These are phyloP conservation scores for Myotis findleyi DNA, from an alignment of 2,797 vertebrate species.

Conservation along the genomic window DNA sequence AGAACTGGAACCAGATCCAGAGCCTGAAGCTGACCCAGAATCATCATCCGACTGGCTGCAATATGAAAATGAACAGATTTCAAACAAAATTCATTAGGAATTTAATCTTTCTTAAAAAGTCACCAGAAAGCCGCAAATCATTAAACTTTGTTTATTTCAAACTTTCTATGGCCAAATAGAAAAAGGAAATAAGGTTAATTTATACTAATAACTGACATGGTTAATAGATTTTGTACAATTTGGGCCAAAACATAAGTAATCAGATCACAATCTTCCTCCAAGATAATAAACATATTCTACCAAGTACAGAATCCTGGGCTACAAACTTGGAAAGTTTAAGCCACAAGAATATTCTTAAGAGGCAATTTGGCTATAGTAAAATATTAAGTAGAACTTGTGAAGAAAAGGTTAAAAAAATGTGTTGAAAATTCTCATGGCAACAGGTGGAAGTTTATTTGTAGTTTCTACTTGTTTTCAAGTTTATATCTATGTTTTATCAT, in stretches of 20 bases:
- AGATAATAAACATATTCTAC: slow-evolving; percentile 24
- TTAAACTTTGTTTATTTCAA: slow-evolving; percentile 32
- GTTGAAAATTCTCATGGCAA: slow-evolving; percentile 10
- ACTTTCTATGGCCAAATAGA: background rate
- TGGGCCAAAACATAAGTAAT: slow-evolving; percentile 19
- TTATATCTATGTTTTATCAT: background rate
- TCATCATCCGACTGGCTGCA: slow-evolving; percentile 96
- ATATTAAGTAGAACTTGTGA: background rate
- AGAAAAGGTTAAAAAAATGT: background rate
- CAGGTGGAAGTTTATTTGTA: background rate
- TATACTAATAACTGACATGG: slow-evolving; percentile 20
- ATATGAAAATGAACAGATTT: slow-evolving; percentile 76
- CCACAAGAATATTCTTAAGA: background rate
- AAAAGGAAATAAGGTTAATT: slow-evolving; percentile 38
- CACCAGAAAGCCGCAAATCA: slow-evolving; percentile 25
- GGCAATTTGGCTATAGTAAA: background rate
- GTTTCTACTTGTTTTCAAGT: slow-evolving; percentile 25
- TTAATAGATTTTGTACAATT: slow-evolving; percentile 6
- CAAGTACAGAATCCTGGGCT: background rate
- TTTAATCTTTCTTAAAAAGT: slow-evolving; percentile 49
- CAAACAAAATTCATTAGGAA: slow-evolving; percentile 58
- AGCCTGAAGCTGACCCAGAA: slow-evolving; percentile 92
- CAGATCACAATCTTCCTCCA: background rate
- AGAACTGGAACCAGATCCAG: slow-evolving; percentile 95
- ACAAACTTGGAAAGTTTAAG: slow-evolving; percentile 24